Evolutionary conservation across 2,113 vertebrate species (phyloP).

Genomic region (Daphoenositta chrysoptera): DNA sequence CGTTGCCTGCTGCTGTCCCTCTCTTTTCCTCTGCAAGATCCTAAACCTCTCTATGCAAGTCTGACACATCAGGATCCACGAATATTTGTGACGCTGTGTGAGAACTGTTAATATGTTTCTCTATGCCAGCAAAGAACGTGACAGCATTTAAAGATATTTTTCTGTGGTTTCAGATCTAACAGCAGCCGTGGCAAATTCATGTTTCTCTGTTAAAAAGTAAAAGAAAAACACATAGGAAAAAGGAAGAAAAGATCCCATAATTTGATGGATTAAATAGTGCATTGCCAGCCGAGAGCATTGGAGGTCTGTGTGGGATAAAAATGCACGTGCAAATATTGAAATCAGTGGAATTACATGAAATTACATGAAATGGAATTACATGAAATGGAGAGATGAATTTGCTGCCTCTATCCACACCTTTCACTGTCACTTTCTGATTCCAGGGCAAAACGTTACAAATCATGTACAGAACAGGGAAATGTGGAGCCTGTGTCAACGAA

Average conservation of each 20-base stretch:
- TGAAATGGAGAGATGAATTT: background rate
- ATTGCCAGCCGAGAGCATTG: background rate
- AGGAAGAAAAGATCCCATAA: background rate
- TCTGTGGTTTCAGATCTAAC: background rate
- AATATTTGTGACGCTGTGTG: background rate
- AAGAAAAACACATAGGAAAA: background rate
- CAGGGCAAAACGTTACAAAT: background rate
- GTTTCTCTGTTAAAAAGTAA: background rate
- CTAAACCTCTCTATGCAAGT: background rate
- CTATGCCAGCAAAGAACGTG: background rate
- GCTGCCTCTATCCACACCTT: background rate
- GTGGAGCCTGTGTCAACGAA: background rate
- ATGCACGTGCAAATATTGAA: background rate
- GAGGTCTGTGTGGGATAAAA: background rate
- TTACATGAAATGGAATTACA: background rate
- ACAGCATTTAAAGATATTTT: background rate
- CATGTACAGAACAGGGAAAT: background rate
- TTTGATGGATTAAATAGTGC: background rate
- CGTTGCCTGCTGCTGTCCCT: background rate
- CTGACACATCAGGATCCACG: background rate
- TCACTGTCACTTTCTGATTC: background rate
- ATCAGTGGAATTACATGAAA: background rate
- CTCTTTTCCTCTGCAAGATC: background rate
- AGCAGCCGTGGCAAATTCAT: background rate
- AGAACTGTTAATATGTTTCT: background rate